Conservation (phyloP, 2,888 invertebrate genomes). For the Acanthosepion esculentum region DNA sequence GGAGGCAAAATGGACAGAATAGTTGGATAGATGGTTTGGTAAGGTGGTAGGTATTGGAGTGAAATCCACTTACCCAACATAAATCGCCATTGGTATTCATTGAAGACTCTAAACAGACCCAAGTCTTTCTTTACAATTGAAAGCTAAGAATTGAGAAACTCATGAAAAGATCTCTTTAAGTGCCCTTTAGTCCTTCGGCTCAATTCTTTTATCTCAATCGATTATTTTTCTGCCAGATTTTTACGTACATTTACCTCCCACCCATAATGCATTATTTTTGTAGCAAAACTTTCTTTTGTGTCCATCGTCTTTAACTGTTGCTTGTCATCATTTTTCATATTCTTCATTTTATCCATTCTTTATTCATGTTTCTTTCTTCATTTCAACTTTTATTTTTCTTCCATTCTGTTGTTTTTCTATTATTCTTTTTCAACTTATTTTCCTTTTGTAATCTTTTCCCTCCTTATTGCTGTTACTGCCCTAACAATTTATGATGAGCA, state of each 20-base stretch:
- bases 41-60: not conserved
- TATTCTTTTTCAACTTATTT: too few species aligned
- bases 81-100: conserved; percentile 23
- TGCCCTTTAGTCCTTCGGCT: conserved; percentile 33
- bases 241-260: not conserved
- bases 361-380: too few species aligned
- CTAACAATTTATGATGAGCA: not conserved
- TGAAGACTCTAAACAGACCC: not conserved
- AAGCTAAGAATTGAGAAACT: conserved; percentile 23
- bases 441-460: too few species aligned
- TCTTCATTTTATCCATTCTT: not conserved
- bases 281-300: conserved; percentile 9
- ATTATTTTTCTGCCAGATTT: conserved; percentile 21
- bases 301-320: conserved; percentile 16
- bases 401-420: too few species aligned
- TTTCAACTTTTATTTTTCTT: too few species aligned
- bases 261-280: conserved; percentile 33
- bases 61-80: conserved; percentile 7
- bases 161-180: conserved; percentile 33
- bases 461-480: not conserved
- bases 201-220: conserved; percentile 11
- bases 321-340: conserved; percentile 18
- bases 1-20: not conserved
- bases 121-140: conserved; percentile 11
- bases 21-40: not conserved